Percentiles rank a stretch among this genome's conserved stretches.
phyloP scores from a whole-genome alignment of 2,113 vertebrate genomes.

The Etheostoma cragini region DNA sequence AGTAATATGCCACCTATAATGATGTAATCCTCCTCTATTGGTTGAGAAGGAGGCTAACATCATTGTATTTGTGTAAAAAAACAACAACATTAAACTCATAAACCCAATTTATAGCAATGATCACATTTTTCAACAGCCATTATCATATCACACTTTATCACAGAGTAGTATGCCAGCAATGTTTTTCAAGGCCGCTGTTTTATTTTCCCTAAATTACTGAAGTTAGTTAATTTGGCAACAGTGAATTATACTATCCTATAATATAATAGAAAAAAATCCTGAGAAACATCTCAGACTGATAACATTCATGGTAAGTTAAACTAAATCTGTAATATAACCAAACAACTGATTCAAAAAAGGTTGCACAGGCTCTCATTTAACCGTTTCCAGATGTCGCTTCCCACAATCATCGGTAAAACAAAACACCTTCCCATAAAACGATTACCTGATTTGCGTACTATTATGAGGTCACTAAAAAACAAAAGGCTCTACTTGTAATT shows the following conservation, averaged over 20 bases:
- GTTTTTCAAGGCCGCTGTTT: not conserved
- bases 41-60: not conserved
- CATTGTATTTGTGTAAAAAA: no score
- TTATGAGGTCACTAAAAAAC: slow-evolving; percentile 49
- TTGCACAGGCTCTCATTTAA: slow-evolving; percentile 30
- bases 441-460: slow-evolving; percentile 56
- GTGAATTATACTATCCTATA: not conserved
- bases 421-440: slow-evolving; percentile 51
- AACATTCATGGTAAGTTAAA: not conserved
- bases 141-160: not conserved
- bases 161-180: not conserved
- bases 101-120: not conserved
- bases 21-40: not conserved
- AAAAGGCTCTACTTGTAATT: slow-evolving; percentile 48
- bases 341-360: slow-evolving; percentile 19
- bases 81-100: not conserved
- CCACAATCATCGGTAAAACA: slow-evolving; percentile 41
- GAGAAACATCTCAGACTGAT: not conserved
- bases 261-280: not conserved
- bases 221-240: not conserved
- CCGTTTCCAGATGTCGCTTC: slow-evolving; percentile 63
- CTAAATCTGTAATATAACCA: slow-evolving; percentile 23
- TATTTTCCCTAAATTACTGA: not conserved
- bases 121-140: not conserved
- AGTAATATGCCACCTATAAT: not conserved